A percentile compares a stretch with the other conserved stretches of the same genome.
These are phyloP conservation scores for Homalodisca vitripennis DNA, from an alignment of 1,140 invertebrate genomes.

Conservation along the genomic window DNA sequence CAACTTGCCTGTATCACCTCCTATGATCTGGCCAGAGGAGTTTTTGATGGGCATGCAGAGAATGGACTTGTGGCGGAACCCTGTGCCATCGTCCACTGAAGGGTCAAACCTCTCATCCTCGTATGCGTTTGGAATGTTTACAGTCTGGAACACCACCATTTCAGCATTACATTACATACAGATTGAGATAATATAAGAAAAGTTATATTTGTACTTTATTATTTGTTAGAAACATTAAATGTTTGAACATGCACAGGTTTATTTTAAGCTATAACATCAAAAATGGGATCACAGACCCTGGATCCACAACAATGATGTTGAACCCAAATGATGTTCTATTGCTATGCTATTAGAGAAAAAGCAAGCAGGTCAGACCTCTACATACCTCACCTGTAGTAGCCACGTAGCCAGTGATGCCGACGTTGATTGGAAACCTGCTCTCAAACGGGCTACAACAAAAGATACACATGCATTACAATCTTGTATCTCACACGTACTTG, in stretches of 20 bases:
- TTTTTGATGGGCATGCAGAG: constrained; percentile 94
- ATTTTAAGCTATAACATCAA: no score
- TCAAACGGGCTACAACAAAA: constrained; percentile 72
- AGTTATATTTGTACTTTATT: no score
- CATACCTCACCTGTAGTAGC: constrained; percentile 93
- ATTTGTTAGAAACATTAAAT: no score
- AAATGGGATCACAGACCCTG: no score
- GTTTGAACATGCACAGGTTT: no score
- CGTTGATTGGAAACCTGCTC: constrained; percentile 93
- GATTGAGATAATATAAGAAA: no score
- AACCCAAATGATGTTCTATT: no score
- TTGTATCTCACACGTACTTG: no score
- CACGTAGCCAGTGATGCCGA: constrained; percentile 94
- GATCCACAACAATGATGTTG: no score
- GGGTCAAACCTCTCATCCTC: constrained; percentile 90
- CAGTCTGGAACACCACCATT: constrained; percentile 66
- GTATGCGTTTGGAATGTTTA: constrained; percentile 89
- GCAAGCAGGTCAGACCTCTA: constrained; percentile 19
- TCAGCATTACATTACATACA: no score
- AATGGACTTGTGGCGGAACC: constrained; percentile 80
- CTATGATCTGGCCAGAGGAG: constrained; percentile 84
- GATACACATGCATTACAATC: neutral
- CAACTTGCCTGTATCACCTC: constrained; percentile 80
- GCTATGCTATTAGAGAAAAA: no score
- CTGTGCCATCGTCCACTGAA: constrained; percentile 72